Evolutionary conservation across 2,888 invertebrate species (phyloP), one percentile per base, ranked within the genome.

Genomic region (Apantesis nais): DNA sequence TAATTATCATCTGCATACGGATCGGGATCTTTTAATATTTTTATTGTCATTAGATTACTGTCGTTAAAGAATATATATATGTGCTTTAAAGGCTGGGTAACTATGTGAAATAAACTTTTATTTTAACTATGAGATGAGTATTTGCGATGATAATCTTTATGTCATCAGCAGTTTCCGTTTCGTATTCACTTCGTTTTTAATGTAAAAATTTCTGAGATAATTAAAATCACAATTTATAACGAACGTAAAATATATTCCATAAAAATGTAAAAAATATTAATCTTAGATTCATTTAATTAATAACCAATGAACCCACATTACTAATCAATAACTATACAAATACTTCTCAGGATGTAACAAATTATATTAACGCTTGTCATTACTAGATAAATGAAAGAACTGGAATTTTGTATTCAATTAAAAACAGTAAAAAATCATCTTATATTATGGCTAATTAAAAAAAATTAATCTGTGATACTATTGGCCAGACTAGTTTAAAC

Each of bases 1-100:
- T 81, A 81, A 77, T 83, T 83, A 73, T 78, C 72, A 44, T 44
- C 7, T 73, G 71, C 72, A 62, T 72, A 68, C 41, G 64, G 11
- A 70, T 62, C 75, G 81, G 81, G 66, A 65, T 65, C 74, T 82
- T 83, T 82, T 73, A 81, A 48, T 14, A 16, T 62, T 76, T 82
- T 81, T 74, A 83, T 62, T 73, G 60, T 71, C 62, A 66, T 62
- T 74, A 71, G 41, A 71, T 44, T 63, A 55, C 29, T 14, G 69
- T 67, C 60, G 72, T 81, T 73, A 81, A 79, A 74, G 64, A 73
- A 65, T 71, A 64, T 52, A 22, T n/a, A n/a, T 72, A 75, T 63
- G 67, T 74, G 67, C 69, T 74, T 72, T 16, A 34, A 71, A 73
- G 68, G 63, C 62, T 64, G 66, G 39, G 55, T 65, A 61, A 71